Base-by-base conservation (phyloP, 1,140 invertebrate species). In the Listronotus oregonensis region DNA sequence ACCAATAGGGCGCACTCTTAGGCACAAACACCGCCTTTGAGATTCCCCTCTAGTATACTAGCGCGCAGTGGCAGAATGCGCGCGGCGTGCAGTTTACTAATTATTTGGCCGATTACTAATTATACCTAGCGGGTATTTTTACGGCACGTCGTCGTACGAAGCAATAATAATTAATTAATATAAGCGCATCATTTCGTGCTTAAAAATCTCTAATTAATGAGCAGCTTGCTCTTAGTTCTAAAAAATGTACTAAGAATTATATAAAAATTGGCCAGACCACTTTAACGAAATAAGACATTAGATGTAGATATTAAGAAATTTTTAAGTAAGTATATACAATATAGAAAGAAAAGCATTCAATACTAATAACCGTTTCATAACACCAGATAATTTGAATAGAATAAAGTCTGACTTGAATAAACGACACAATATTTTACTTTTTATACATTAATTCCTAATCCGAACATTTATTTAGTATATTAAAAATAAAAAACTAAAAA, bases 101-200 rank as follows among this genome's bases (percentile, higher is more conserved):
- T 76, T 76, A 78, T 73, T 69, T 62, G 71, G 71, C 63, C 73
- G 72, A 77, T 77, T 75, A 77, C 77, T 79, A 79, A 79, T 79
- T 79, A 78, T 78, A 77, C 75, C 77, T 79, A 59, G 73, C 73
- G 76, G 77, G 74, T 73, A 78, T 77, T 78, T 78, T 77, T 78
- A 74, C 70, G 68, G 68, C 70, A 69, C 64, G 63, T 66, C 70
- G 68, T 67, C 57, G 65, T 66, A 73, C 71, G 69, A 65, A 74
- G 71, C 67, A 75, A 75, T 77, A 73, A 75, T 78, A 76, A 76
- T 77, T 78, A 78, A 78, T 78, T 77, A 78, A 77, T 77, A 73
- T 69, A 71, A 73, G 70, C 71, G 72, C 75, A 75, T 75, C 76
- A 73, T 77, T 76, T 72, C 69, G 70, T 74, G 71, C 69, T 73